phyloP scores from a whole-genome alignment of 92 coral and sea anemone genomes.

The Phenganax marumi region DNA sequence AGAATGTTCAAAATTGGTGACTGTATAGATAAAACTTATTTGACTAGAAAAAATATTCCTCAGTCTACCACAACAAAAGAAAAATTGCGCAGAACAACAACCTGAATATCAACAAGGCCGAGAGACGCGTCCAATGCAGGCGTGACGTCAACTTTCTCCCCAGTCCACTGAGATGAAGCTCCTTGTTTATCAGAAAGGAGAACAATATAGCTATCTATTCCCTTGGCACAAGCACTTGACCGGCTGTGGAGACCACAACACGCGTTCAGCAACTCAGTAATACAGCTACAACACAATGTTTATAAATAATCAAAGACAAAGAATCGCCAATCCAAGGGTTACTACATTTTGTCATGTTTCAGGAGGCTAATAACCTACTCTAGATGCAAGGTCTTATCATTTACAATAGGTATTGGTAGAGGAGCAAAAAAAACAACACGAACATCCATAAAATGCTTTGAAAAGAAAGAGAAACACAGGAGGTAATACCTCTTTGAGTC shows the following conservation, averaged over 20 bases:
- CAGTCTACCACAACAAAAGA: too few species aligned
- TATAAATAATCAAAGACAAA: background rate
- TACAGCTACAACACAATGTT: conserved; percentile 54
- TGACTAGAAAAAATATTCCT: too few species aligned
- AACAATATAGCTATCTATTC: conserved; percentile 55
- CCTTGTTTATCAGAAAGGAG: conserved; percentile 19
- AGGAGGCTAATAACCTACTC: too few species aligned
- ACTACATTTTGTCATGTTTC: too few species aligned
- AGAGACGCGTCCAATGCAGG: conserved; percentile 84
- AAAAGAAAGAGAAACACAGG: background rate
- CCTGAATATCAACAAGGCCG: conserved; percentile 89
- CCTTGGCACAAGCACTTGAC: conserved; percentile 24
- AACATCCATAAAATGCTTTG: background rate
- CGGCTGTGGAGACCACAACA: conserved; percentile 71
- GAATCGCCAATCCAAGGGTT: background rate
- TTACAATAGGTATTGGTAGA: background rate
- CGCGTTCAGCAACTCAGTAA: conserved; percentile 76
- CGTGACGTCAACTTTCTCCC: conserved; percentile 64
- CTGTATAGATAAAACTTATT: background rate
- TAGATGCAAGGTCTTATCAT: too few species aligned
- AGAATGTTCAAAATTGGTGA: background rate
- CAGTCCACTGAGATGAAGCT: conserved; percentile 72
- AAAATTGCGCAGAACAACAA: conserved; percentile 1
- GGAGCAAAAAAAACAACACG: background rate
- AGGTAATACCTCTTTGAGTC: conserved; percentile 13